A percentile compares a stretch with the other conserved stretches of the same genome.
Evolutionary conservation across 1,140 invertebrate species (phyloP).

Genomic region (Trichonephila clavata): DNA sequence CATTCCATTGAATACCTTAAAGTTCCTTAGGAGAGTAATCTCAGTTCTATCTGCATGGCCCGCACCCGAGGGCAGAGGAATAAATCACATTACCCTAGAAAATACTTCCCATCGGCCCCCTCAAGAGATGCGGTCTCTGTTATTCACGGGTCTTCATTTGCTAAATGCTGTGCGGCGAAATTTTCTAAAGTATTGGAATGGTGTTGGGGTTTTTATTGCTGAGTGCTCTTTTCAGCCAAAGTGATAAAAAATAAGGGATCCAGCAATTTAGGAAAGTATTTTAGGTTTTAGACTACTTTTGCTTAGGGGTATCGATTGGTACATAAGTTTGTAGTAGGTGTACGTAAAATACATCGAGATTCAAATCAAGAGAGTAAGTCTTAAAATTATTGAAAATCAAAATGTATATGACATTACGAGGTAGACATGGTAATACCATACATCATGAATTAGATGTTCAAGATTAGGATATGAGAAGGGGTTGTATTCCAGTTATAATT

Average conservation of each 20-base stretch:
- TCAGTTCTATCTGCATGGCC: constrained; percentile 55
- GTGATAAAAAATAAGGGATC: constrained; percentile 30
- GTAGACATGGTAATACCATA: too few species aligned
- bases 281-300: constrained; percentile 46
- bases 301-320: background rate
- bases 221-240: constrained; percentile 1
- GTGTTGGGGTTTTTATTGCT: constrained; percentile 43
- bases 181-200: constrained; percentile 49
- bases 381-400: too few species aligned
- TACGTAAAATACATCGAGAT: too few species aligned
- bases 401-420: too few species aligned
- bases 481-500: too few species aligned
- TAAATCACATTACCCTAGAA: constrained; percentile 54
- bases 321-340: background rate
- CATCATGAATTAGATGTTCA: too few species aligned
- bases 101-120: background rate
- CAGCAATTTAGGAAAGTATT: constrained; percentile 50
- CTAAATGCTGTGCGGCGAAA: constrained; percentile 49
- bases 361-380: too few species aligned
- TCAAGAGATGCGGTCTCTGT: background rate
- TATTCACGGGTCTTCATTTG: constrained; percentile 43
- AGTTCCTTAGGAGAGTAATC: constrained; percentile 64
- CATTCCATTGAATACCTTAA: constrained; percentile 63
- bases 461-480: too few species aligned
- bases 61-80: background rate